phyloP scores from a whole-genome alignment of 2,888 invertebrate genomes.

The Coelogynopora nodosa region DNA sequence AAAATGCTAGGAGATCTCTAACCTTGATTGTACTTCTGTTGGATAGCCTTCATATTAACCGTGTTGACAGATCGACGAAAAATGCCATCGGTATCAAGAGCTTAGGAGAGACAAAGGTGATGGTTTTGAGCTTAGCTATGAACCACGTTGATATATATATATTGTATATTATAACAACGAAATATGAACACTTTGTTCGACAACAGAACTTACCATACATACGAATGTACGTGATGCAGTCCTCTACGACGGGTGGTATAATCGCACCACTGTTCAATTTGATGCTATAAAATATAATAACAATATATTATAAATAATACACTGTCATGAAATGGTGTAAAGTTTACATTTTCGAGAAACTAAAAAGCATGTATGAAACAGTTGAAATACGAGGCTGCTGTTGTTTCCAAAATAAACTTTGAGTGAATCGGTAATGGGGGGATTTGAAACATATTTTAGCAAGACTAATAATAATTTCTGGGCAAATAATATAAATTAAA shows the following conservation, averaged over 20 bases:
- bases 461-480: too few relatives aligned
- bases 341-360: too few relatives aligned
- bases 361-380: too few relatives aligned
- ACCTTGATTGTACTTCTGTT: slow-evolving; percentile 74
- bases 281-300: not conserved
- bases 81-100: slow-evolving; percentile 88
- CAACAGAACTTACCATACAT: slow-evolving; percentile 6
- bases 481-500: too few relatives aligned
- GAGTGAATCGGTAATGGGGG: too few relatives aligned
- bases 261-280: not conserved
- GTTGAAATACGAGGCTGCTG: too few relatives aligned
- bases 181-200: not conserved
- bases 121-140: too few relatives aligned
- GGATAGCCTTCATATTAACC: slow-evolving; percentile 76
- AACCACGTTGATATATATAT: not conserved
- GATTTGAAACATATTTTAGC: too few relatives aligned
- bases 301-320: slow-evolving; percentile 51
- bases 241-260: slow-evolving; percentile 37
- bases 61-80: slow-evolving; percentile 88
- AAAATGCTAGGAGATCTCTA: too few relatives aligned
- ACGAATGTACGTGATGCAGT: slow-evolving; percentile 35
- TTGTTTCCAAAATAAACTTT: too few relatives aligned
- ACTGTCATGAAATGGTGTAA: slow-evolving; percentile 49
- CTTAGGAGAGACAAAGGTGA: slow-evolving; percentile 63
- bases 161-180: not conserved